A percentile compares a stretch with the other conserved stretches of the same genome.
Conservation (phyloP, 2,113 vertebrate genomes). For the Oncorhynchus masou region DNA sequence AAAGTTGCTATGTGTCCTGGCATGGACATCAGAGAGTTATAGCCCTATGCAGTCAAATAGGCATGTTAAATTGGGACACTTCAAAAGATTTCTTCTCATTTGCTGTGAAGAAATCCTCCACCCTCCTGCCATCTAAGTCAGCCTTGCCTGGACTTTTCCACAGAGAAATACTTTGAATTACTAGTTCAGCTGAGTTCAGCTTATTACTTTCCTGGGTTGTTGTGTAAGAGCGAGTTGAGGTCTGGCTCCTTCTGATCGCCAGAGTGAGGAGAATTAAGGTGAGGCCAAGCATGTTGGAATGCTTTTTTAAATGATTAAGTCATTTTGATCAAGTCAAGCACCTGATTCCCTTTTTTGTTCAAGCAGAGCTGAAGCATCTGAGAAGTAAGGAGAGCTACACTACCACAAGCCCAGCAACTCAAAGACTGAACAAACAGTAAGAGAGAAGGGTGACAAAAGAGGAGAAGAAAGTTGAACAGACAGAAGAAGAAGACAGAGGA, state of each 20-base stretch:
- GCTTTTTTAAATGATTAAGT: too few relatives aligned
- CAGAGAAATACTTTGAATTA: neutral
- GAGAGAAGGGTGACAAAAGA: neutral
- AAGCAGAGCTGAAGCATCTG: too few relatives aligned
- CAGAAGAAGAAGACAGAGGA: neutral
- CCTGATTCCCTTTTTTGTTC: too few relatives aligned
- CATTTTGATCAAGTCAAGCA: too few relatives aligned
- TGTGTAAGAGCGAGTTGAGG: neutral
- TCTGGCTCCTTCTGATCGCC: neutral
- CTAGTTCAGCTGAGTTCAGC: neutral
- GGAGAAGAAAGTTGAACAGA: slow-evolving; percentile 1
- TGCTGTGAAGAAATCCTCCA: neutral
- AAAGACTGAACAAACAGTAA: neutral
- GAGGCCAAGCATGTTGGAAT: too few relatives aligned
- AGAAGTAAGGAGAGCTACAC: neutral
- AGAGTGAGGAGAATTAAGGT: neutral
- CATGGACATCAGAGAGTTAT: neutral
- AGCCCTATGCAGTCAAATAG: neutral
- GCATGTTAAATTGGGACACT: neutral
- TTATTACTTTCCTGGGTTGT: neutral
- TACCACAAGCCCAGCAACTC: neutral
- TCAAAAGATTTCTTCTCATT: neutral
- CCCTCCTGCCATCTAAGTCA: neutral
- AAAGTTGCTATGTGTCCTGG: neutral
- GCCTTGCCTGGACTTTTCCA: neutral